These are phyloP conservation scores for Margarornis squamiger DNA, from an alignment of 2,797 vertebrate genomes.

Conservation along the genomic window DNA sequence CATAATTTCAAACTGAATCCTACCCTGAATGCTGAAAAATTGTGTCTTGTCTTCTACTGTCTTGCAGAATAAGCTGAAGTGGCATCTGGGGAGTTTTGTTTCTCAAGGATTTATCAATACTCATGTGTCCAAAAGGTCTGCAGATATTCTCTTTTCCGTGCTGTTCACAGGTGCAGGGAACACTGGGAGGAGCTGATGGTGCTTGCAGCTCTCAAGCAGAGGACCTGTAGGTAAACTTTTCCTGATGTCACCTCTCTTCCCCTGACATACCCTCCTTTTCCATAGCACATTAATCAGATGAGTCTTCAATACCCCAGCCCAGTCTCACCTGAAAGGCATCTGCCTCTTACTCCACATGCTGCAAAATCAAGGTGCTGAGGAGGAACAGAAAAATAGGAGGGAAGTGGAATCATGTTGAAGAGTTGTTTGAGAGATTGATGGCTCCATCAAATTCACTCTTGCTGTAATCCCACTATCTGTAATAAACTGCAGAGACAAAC, in stretches of 20 bases:
- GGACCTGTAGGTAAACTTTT: not conserved
- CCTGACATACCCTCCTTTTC: not conserved
- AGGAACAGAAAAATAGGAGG: not conserved
- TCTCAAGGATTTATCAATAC: not conserved
- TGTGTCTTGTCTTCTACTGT: not conserved
- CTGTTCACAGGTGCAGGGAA: not conserved
- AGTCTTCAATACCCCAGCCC: not conserved
- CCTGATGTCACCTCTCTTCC: not conserved
- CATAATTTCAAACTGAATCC: not conserved
- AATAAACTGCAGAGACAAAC: not conserved
- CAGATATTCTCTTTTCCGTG: not conserved
- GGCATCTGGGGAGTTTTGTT: not conserved
- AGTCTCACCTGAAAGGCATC: not conserved
- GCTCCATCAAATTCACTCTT: not conserved
- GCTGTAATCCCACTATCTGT: not conserved
- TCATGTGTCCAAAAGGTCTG: not conserved
- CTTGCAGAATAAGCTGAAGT: not conserved
- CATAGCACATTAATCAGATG: not conserved
- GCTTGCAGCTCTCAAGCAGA: not conserved
- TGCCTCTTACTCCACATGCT: not conserved
- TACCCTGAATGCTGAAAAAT: not conserved
- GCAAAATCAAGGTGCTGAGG: not conserved
- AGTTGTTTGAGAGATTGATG: not conserved
- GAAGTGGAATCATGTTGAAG: not conserved
- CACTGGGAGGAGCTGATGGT: not conserved